phyloP scores from a whole-genome alignment of 1,140 invertebrate species.

The Brachionus manjavacas region DNA sequence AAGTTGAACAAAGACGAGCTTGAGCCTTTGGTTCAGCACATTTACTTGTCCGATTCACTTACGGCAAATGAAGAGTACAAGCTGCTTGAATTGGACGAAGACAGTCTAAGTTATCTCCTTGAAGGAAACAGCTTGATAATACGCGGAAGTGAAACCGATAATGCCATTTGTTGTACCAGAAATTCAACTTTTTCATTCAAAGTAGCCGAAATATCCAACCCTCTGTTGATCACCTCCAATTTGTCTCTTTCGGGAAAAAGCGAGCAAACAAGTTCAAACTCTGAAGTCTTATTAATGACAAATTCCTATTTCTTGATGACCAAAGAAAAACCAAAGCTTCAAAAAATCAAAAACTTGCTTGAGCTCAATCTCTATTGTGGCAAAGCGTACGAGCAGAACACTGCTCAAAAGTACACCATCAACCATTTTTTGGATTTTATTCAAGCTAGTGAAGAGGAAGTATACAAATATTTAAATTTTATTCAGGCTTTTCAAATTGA shows the following conservation, averaged over 20 bases:
- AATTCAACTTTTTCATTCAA: constrained; percentile 38
- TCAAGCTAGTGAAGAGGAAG: constrained; percentile 33
- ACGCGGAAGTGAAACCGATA: not conserved
- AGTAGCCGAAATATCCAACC: constrained; percentile 40
- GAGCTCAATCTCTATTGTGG: constrained; percentile 34
- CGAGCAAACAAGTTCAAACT: not conserved
- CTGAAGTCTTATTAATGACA: constrained; percentile 11
- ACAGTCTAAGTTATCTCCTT: not conserved
- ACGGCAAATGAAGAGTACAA: constrained; percentile 18
- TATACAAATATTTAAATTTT: constrained; percentile 24
- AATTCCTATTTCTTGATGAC: constrained; percentile 17
- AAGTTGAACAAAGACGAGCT: constrained; percentile 22
- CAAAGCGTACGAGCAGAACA: constrained; percentile 25
- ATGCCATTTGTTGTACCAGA: constrained; percentile 32
- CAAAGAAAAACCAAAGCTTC: constrained; percentile 11
- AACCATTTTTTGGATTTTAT: constrained; percentile 8
- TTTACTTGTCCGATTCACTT: not conserved
- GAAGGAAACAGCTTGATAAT: constrained; percentile 31
- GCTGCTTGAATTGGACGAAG: constrained; percentile 15
- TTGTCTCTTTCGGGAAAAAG: not conserved
- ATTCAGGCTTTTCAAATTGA: constrained; percentile 39
- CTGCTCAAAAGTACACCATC: not conserved
- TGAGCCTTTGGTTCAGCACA: not conserved
- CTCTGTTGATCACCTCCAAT: not conserved
- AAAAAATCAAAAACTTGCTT: constrained; percentile 37